Evolutionary conservation across 2,113 vertebrate genomes (phyloP).

Genomic region (Hystrix cristata): DNA sequence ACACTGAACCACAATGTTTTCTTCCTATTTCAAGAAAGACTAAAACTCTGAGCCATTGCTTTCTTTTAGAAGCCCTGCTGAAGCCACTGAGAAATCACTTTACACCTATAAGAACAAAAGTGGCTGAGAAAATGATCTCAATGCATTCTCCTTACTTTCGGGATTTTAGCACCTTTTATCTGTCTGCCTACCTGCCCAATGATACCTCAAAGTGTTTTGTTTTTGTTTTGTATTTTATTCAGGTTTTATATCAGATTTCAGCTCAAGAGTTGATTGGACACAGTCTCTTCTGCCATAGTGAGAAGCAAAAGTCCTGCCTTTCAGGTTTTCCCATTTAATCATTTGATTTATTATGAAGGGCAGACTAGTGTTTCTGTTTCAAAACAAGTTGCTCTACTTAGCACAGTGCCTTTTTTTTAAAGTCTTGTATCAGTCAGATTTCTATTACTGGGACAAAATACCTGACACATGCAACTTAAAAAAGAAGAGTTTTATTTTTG

Average conservation of each 20-base stretch:
- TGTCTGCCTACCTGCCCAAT: neutral
- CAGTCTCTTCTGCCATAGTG: neutral
- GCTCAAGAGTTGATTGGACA: neutral
- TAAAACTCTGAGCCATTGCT: neutral
- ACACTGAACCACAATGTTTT: neutral
- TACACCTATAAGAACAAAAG: neutral
- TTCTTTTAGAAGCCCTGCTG: neutral
- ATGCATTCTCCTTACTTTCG: neutral
- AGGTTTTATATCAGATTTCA: neutral
- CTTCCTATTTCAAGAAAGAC: neutral
- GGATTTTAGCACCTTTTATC: neutral
- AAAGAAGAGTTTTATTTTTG: neutral
- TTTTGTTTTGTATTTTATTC: slow-evolving; percentile 37
- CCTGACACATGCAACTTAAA: neutral
- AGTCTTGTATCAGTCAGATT: neutral
- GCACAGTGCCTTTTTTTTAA: neutral
- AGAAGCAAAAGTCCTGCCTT: neutral
- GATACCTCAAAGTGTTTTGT: neutral
- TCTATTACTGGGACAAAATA: neutral
- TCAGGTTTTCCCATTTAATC: neutral
- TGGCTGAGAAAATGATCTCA: neutral
- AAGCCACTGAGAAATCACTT: neutral
- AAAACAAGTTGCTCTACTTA: neutral
- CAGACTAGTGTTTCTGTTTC: slow-evolving; percentile 10
- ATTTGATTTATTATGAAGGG: slow-evolving; percentile 44